Evolutionary conservation across 2,113 vertebrate species (phyloP).

Genomic region (Rana temporaria): DNA sequence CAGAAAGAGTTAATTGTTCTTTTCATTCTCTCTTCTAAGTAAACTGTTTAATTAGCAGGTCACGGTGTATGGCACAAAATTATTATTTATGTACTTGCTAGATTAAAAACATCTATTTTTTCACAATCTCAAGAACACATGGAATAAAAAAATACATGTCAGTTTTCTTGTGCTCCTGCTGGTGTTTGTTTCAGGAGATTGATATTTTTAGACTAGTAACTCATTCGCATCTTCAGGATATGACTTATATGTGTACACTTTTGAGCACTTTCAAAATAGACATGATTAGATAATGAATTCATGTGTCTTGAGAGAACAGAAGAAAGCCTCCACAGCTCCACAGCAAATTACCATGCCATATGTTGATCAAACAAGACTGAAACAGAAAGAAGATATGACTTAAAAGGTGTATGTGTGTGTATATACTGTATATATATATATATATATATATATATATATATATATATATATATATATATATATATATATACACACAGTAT

Average conservation of each 20-base stretch:
- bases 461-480: too few species aligned
- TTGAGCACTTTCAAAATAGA: slow-evolving; percentile 53
- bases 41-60: slow-evolving; percentile 45
- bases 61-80: slow-evolving; percentile 18
- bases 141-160: slow-evolving; percentile 55
- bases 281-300: slow-evolving; percentile 58
- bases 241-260: slow-evolving; percentile 56
- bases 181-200: slow-evolving; percentile 56
- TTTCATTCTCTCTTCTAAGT: background rate
- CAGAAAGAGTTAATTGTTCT: slow-evolving; percentile 25
- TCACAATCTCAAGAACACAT: slow-evolving; percentile 45
- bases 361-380: slow-evolving; percentile 48
- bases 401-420: slow-evolving; percentile 2
- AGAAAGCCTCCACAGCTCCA: slow-evolving; percentile 48
- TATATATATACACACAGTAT: too few species aligned
- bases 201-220: slow-evolving; percentile 54
- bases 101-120: slow-evolving; percentile 56
- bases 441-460: too few species aligned
- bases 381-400: slow-evolving; percentile 11
- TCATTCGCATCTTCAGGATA: slow-evolving; percentile 51
- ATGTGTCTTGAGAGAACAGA: slow-evolving; percentile 46
- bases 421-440: background rate
- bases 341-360: slow-evolving; percentile 53
- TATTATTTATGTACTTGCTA: slow-evolving; percentile 46
- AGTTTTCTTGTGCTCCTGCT: slow-evolving; percentile 54